These are phyloP conservation scores for Nothoprocta pentlandii DNA, from an alignment of 2,113 vertebrate genomes.

Conservation along the genomic window DNA sequence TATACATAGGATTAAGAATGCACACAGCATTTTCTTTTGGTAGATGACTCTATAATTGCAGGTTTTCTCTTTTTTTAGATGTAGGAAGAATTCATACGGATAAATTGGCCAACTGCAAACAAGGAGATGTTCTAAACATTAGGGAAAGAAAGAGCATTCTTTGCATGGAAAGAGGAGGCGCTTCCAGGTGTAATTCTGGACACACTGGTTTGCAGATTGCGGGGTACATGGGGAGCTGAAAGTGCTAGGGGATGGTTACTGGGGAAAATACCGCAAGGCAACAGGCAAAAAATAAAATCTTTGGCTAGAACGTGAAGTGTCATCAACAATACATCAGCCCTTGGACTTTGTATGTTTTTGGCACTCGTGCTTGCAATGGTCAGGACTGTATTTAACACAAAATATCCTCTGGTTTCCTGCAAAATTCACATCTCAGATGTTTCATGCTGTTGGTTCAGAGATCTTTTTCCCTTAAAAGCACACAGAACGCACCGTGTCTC, in stretches of 20 bases:
- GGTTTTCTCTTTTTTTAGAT: too few relatives aligned
- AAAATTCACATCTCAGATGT: slow-evolving; percentile 41
- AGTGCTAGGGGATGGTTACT: not conserved
- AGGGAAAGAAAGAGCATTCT: not conserved
- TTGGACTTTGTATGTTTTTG: slow-evolving; percentile 15
- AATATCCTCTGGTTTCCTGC: not conserved
- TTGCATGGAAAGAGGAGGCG: too few relatives aligned
- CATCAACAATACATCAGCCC: slow-evolving; percentile 12
- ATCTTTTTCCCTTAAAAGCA: slow-evolving; percentile 72
- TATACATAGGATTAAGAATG: not conserved
- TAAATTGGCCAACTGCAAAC: slow-evolving; percentile 16
- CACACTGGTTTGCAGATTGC: not conserved
- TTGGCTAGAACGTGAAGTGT: slow-evolving; percentile 36
- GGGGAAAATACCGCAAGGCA: not conserved
- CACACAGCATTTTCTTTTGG: not conserved
- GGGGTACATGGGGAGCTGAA: not conserved
- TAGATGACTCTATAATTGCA: slow-evolving; percentile 25
- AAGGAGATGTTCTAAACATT: not conserved
- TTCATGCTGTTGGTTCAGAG: slow-evolving; percentile 18
- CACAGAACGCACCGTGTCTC: slow-evolving; percentile 58
- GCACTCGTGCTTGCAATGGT: not conserved
- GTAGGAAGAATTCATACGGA: slow-evolving; percentile 1
- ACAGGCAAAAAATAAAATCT: not conserved
- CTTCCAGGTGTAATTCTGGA: not conserved
- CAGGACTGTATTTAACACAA: slow-evolving; percentile 14